Conservation (phyloP, 1,140 invertebrate genomes). For the Theocolax elegans region DNA sequence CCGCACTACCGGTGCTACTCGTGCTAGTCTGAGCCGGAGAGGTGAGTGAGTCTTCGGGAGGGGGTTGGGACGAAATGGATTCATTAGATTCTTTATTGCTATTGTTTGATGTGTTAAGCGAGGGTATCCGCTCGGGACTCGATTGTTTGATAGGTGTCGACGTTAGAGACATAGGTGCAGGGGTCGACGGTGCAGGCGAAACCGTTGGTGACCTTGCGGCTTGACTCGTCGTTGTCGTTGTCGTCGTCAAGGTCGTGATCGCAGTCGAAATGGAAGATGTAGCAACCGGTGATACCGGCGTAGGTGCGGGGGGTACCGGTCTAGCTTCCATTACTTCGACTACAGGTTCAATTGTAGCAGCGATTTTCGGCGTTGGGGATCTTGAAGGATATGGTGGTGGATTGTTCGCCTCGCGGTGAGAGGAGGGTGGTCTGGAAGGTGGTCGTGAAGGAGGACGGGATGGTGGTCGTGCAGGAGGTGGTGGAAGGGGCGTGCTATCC, state of each 20-base stretch:
- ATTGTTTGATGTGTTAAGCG: constrained; percentile 40
- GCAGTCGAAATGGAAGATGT: neutral
- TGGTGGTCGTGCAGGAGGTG: constrained; percentile 15
- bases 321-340: neutral
- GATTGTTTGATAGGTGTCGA: constrained; percentile 5
- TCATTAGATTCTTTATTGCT: constrained; percentile 39
- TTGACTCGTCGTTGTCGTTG: constrained; percentile 12
- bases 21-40: neutral
- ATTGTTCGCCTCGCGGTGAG: constrained; percentile 9
- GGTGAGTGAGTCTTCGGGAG: neutral
- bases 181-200: neutral
- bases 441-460: constrained; percentile 17
- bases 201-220: neutral
- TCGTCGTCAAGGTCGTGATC: neutral
- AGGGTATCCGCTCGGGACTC: constrained; percentile 15
- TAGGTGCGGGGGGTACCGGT: constrained; percentile 13
- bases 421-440: constrained; percentile 9
- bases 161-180: constrained; percentile 32
- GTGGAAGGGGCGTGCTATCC: neutral
- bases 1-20: constrained; percentile 6
- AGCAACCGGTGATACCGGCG: constrained; percentile 29
- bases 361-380: constrained; percentile 32
- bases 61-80: constrained; percentile 6
- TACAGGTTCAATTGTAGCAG: constrained; percentile 30
- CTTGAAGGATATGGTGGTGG: neutral